Percentiles rank a stretch among this genome's conserved stretches.
Conservation (phyloP, 2,113 vertebrate genomes). For the Oreochromis spilurus region DNA sequence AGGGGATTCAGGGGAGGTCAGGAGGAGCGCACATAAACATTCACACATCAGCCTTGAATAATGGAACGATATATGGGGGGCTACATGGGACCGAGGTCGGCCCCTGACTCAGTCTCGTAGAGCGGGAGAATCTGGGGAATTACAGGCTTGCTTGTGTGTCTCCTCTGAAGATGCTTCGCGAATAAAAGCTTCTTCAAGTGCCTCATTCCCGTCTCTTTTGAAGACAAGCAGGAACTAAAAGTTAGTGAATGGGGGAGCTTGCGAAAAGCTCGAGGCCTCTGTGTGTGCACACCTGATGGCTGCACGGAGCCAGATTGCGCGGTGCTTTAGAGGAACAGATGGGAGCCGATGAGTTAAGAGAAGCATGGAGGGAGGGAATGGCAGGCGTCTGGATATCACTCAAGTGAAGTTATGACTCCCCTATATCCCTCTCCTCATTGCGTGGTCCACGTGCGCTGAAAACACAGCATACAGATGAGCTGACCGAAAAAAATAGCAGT, state of each 20-base stretch:
- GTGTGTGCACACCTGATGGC: conserved; percentile 52
- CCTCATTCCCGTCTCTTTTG: not conserved
- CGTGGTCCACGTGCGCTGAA: not conserved
- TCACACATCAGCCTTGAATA: conserved; percentile 49
- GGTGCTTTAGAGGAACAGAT: conserved; percentile 56
- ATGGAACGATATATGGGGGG: conserved; percentile 19
- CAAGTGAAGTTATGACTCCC: conserved; percentile 60
- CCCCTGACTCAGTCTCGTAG: not conserved
- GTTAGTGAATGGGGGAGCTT: not conserved
- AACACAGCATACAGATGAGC: not conserved
- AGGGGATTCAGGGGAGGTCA: conserved; percentile 51
- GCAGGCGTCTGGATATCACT: conserved; percentile 55
- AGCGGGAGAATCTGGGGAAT: not conserved
- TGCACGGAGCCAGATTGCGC: conserved; percentile 54
- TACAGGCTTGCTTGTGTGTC: not conserved
- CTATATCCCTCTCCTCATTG: not conserved
- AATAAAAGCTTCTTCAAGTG: not conserved
- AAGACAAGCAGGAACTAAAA: conserved; percentile 13
- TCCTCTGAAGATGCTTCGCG: not conserved
- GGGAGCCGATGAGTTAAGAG: conserved; percentile 59
- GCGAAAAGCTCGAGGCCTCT: conserved; percentile 4
- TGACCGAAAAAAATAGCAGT: not conserved
- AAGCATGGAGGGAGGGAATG: conserved; percentile 40
- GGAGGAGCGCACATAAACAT: conserved; percentile 40
- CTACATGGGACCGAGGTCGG: not conserved